Percentiles rank a stretch among this genome's conserved stretches.
Evolutionary conservation across 2,797 vertebrate genomes (phyloP).

Genomic region (Vespertilio murinus): DNA sequence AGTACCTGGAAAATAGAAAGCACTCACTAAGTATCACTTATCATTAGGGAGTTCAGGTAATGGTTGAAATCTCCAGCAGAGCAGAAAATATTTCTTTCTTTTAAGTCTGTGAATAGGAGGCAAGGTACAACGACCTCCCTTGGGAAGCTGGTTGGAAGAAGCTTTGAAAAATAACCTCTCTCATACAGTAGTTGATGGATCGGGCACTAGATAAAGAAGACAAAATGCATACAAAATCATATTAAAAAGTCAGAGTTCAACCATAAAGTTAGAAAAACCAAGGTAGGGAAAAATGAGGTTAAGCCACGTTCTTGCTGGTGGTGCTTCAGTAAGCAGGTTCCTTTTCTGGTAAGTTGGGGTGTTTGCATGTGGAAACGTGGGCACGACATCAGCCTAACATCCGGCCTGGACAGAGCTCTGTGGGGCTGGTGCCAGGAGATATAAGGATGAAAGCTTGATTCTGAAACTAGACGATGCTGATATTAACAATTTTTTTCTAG

Average conservation of each 20-base stretch:
- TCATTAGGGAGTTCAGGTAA: not conserved
- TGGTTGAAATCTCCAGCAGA: not conserved
- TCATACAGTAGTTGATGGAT: not conserved
- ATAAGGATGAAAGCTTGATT: not conserved
- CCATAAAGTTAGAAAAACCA: not conserved
- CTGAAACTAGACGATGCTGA: not conserved
- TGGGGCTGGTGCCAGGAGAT: not conserved
- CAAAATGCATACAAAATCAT: not conserved
- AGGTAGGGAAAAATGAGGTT: not conserved
- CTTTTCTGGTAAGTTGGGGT: not conserved
- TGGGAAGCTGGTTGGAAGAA: not conserved
- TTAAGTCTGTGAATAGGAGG: not conserved
- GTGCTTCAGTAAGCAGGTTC: not conserved
- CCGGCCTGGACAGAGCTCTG: not conserved
- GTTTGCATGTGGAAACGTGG: fast-evolving
- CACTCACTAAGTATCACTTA: not conserved
- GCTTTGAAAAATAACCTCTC: not conserved
- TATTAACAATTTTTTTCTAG: not conserved
- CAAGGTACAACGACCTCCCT: not conserved
- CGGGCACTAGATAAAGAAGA: not conserved
- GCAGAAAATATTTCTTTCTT: not conserved
- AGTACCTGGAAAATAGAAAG: not conserved
- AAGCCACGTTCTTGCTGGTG: not conserved
- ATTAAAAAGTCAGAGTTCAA: not conserved
- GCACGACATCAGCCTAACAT: not conserved